A percentile compares a stretch with the other conserved stretches of the same genome.
These are phyloP conservation scores for Grantiella picta DNA, from an alignment of 2,113 vertebrate genomes.

Conservation along the genomic window DNA sequence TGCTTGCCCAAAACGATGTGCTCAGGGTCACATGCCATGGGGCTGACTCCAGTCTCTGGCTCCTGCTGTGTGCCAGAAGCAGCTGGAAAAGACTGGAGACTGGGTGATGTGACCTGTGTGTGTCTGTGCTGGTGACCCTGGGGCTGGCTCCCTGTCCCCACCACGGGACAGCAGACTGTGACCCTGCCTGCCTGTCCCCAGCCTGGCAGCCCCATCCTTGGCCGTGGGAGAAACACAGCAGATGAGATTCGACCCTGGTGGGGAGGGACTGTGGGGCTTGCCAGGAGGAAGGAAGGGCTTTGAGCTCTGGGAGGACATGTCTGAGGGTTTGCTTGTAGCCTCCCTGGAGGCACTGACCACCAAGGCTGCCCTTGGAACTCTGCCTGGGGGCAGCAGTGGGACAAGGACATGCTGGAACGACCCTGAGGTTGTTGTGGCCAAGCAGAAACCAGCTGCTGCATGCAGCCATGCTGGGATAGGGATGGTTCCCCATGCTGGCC, in stretches of 20 bases:
- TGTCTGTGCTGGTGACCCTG: background rate
- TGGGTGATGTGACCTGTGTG: rapidly evolving
- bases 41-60: background rate
- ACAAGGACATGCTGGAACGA: background rate
- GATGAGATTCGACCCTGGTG: background rate
- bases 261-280: background rate
- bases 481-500: background rate
- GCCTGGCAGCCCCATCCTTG: background rate
- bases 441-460: background rate
- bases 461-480: background rate
- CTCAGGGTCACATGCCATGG: rapidly evolving
- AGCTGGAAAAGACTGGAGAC: background rate
- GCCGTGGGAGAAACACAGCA: background rate
- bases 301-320: background rate
- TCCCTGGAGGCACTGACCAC: background rate
- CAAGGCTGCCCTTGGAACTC: background rate
- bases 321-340: background rate
- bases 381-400: background rate
- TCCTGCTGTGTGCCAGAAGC: background rate
- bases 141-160: background rate
- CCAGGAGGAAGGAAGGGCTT: background rate
- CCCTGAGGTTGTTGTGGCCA: background rate
- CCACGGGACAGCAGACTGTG: rapidly evolving
- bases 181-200: background rate
- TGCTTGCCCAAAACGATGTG: background rate